Conservation (phyloP, 1,140 invertebrate genomes). For the Leptopilina boulardi region DNA sequence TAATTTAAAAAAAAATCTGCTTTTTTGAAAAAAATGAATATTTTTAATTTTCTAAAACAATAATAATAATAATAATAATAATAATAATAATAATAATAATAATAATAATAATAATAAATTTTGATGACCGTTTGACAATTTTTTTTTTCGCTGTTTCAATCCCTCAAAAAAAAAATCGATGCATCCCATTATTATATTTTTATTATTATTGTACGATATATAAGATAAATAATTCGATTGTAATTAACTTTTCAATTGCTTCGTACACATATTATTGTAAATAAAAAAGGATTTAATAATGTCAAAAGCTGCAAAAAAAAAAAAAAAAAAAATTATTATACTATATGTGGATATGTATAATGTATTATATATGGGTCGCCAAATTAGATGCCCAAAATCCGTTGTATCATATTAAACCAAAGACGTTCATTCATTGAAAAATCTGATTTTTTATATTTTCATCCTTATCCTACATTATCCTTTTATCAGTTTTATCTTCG, state of each 20-base stretch:
- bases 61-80: no score
- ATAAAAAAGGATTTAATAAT: constrained; percentile 55
- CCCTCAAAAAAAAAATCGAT: no score
- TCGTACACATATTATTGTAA: constrained; percentile 55
- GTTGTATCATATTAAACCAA: constrained; percentile 74
- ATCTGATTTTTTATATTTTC: neutral
- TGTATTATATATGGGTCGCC: constrained; percentile 46
- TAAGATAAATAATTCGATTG: constrained; percentile 43
- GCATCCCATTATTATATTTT: constrained; percentile 35
- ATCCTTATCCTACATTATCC: neutral
- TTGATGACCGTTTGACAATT: no score
- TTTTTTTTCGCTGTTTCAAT: no score
- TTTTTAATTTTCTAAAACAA: neutral
- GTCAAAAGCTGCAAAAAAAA: constrained; percentile 45
- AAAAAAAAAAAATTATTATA: constrained; percentile 38
- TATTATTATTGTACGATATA: constrained; percentile 36
- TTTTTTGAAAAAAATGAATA: neutral
- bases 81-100: no score
- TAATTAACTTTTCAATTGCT: constrained; percentile 47
- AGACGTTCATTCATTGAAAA: constrained; percentile 65
- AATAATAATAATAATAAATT: no score
- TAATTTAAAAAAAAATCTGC: neutral
- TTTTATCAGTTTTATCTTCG: neutral
- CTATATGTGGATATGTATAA: constrained; percentile 47
- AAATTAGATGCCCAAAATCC: constrained; percentile 50